Conservation (phyloP, 2,797 vertebrate genomes). For the Meriones psammophilus region DNA sequence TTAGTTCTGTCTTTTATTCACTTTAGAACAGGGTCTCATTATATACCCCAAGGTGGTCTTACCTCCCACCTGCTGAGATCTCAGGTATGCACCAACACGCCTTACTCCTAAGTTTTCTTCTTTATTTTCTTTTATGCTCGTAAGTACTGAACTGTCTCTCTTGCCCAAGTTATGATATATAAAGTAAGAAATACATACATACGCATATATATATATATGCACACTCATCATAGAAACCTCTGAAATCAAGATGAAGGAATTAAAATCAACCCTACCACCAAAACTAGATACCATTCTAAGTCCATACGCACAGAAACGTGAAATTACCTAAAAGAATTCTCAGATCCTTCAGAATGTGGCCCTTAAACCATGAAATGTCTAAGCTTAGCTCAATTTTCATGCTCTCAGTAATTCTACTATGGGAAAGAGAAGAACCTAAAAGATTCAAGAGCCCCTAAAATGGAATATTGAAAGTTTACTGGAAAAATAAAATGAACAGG, state of each 20-base stretch:
- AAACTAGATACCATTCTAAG: not conserved
- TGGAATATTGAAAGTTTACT: not conserved
- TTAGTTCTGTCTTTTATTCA: not conserved
- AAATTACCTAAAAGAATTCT: not conserved
- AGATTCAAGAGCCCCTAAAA: slow-evolving; percentile 9
- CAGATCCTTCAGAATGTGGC: not conserved
- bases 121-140: not conserved
- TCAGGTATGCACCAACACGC: not conserved
- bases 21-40: not conserved
- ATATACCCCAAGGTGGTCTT: not conserved
- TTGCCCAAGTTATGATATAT: not conserved
- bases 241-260: slow-evolving; percentile 50
- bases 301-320: not conserved
- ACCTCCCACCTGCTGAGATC: too few relatives aligned
- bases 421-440: not conserved
- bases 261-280: slow-evolving; percentile 23
- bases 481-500: slow-evolving; percentile 17
- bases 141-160: not conserved
- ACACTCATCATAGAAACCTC: not conserved
- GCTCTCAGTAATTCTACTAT: not conserved
- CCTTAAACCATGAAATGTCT: not conserved
- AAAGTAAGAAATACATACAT: not conserved
- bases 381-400: not conserved
- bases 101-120: not conserved
- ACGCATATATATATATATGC: not conserved